Evolutionary conservation across 1,140 invertebrate genomes (phyloP).

Genomic region (Ceratoteleas bidentatus): DNA sequence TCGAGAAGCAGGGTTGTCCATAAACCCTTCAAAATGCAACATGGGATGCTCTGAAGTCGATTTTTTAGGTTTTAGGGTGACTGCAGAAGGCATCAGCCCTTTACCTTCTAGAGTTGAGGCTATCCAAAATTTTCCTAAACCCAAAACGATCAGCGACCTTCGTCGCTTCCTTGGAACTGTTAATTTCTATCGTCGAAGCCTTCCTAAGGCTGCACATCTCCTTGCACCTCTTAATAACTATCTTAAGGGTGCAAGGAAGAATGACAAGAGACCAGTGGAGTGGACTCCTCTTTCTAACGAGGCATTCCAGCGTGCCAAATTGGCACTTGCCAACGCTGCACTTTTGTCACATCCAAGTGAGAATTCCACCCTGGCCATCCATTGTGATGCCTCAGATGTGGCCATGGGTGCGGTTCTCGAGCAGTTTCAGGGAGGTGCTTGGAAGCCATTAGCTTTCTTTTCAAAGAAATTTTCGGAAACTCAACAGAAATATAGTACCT

Average conservation of each 20-base stretch:
- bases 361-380: background rate
- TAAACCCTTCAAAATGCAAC: background rate
- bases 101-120: background rate
- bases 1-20: background rate
- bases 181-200: background rate
- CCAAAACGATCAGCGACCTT: background rate
- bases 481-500: too few relatives aligned
- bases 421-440: too few relatives aligned
- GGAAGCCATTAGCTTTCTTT: too few relatives aligned
- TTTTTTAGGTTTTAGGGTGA: background rate
- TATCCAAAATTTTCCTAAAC: background rate
- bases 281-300: background rate
- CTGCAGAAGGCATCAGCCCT: background rate
- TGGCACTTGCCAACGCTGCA: background rate
- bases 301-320: background rate
- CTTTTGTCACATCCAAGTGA: background rate
- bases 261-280: background rate
- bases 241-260: background rate
- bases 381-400: slow-evolving; percentile 17
- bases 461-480: too few relatives aligned
- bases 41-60: background rate
- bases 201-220: background rate
- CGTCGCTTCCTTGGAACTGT: background rate
- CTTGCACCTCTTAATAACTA: background rate
- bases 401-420: background rate